phyloP scores from a whole-genome alignment of 2,113 vertebrate genomes.

The Cyphotilapia sp. region DNA sequence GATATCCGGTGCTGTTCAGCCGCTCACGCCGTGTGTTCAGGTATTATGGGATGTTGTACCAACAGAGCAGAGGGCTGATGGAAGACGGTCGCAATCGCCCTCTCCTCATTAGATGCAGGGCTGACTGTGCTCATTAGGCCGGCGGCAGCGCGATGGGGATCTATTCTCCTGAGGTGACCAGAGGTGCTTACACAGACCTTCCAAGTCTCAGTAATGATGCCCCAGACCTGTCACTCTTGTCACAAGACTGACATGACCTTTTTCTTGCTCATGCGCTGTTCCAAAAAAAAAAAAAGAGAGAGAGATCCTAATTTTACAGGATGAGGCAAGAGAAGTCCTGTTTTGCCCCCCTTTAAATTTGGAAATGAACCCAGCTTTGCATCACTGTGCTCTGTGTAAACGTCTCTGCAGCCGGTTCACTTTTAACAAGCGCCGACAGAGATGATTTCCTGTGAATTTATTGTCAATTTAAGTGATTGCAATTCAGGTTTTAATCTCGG shows the following conservation, averaged over 20 bases:
- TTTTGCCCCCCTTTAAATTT: neutral
- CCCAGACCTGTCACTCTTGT: slow-evolving; percentile 49
- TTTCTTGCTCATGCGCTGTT: slow-evolving; percentile 7
- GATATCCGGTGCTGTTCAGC: neutral
- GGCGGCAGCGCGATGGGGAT: slow-evolving; percentile 23
- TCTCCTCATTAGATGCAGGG: slow-evolving; percentile 49
- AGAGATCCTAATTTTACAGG: neutral
- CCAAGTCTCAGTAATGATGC: slow-evolving; percentile 60
- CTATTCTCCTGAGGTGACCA: slow-evolving; percentile 60
- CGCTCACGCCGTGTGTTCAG: neutral
- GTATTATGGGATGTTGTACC: slow-evolving; percentile 42
- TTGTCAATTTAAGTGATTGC: slow-evolving; percentile 8
- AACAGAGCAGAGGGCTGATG: slow-evolving; percentile 35
- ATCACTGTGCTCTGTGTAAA: neutral
- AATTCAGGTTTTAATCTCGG: slow-evolving; percentile 37
- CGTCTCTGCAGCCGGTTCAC: neutral
- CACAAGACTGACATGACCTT: slow-evolving; percentile 57
- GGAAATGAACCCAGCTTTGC: neutral
- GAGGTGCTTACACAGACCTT: slow-evolving; percentile 59
- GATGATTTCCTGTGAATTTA: neutral
- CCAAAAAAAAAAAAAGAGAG: neutral
- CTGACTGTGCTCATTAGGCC: slow-evolving; percentile 59
- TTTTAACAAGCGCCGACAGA: neutral
- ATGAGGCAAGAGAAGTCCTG: slow-evolving; percentile 13
- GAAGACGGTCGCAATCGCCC: slow-evolving; percentile 35